These are phyloP conservation scores for Embidobia sp. DNA, from an alignment of 2,888 invertebrate genomes.

Conservation along the genomic window DNA sequence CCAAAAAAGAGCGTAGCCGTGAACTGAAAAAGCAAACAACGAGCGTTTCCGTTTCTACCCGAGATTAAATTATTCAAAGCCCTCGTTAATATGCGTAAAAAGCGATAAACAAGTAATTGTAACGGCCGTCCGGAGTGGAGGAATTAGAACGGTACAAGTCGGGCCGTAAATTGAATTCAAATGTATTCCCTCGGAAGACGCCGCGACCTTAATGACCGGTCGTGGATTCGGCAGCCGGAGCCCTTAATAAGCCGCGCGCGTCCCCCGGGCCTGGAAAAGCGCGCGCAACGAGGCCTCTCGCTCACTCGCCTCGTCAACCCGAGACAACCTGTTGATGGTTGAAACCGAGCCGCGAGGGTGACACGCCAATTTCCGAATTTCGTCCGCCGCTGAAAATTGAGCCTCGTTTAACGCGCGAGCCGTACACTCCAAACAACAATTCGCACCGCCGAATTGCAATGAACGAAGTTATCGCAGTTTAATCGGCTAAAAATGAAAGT, in stretches of 20 bases:
- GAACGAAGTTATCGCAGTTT: conserved; percentile 56
- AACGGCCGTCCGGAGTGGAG: conserved; percentile 23
- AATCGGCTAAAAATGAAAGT: conserved; percentile 53
- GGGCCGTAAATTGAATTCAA: conserved; percentile 79
- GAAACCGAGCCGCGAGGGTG: conserved; percentile 58
- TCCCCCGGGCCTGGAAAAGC: conserved; percentile 17
- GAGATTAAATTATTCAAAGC: too few species aligned
- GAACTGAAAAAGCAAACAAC: too few species aligned
- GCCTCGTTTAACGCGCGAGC: conserved; percentile 52
- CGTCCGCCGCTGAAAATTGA: conserved; percentile 52
- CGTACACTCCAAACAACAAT: conserved; percentile 57
- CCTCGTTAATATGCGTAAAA: conserved; percentile 9
- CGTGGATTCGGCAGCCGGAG: conserved; percentile 59
- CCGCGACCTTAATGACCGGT: conserved; percentile 78
- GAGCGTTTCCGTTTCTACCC: too few species aligned
- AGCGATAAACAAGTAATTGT: conserved; percentile 28
- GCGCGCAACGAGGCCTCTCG: conserved; percentile 32
- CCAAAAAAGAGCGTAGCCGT: too few species aligned
- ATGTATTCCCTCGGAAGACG: conserved; percentile 71
- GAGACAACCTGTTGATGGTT: conserved; percentile 66
- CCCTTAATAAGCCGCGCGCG: conserved; percentile 62
- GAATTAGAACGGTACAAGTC: conserved; percentile 71
- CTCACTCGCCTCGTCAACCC: conserved; percentile 47
- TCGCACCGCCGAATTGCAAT: conserved; percentile 47
- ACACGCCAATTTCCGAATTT: conserved; percentile 63